Conservation (phyloP, 2,113 vertebrate species). For the Neomonachus schauinslandi region DNA sequence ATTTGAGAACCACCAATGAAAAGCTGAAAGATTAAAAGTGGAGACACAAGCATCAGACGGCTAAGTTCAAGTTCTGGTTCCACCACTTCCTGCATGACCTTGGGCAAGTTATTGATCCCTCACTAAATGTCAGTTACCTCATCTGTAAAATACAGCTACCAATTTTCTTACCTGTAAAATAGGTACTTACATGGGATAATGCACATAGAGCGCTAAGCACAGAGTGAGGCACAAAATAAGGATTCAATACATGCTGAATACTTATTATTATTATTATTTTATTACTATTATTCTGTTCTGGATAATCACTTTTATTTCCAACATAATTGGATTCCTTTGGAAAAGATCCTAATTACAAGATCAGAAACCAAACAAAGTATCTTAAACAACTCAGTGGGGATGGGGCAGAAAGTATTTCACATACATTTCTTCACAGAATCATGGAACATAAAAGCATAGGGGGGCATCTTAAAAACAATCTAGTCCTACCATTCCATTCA, state of each 20-base stretch:
- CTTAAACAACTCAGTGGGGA: conserved; percentile 28
- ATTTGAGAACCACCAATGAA: neutral
- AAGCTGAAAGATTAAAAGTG: conserved; percentile 16
- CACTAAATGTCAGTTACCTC: conserved; percentile 15
- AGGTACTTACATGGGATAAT: neutral
- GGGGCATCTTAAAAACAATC: neutral
- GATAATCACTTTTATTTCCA: conserved; percentile 30
- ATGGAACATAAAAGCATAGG: neutral
- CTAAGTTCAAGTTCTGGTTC: neutral
- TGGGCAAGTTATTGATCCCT: neutral
- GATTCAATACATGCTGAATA: conserved; percentile 6
- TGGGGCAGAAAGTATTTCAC: neutral
- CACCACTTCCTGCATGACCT: neutral
- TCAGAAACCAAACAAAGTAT: neutral
- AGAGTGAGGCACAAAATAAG: neutral
- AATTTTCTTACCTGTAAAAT: conserved; percentile 23
- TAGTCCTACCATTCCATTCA: neutral
- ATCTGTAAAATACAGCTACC: neutral
- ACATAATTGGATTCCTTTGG: neutral
- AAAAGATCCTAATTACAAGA: conserved; percentile 45
- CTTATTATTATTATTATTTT: neutral
- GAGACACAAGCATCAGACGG: neutral
- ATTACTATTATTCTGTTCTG: conserved; percentile 39
- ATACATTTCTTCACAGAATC: conserved; percentile 23
- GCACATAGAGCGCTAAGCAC: neutral